Evolutionary conservation across 2,888 invertebrate genomes (phyloP).

Genomic region (Aradus depressus): DNA sequence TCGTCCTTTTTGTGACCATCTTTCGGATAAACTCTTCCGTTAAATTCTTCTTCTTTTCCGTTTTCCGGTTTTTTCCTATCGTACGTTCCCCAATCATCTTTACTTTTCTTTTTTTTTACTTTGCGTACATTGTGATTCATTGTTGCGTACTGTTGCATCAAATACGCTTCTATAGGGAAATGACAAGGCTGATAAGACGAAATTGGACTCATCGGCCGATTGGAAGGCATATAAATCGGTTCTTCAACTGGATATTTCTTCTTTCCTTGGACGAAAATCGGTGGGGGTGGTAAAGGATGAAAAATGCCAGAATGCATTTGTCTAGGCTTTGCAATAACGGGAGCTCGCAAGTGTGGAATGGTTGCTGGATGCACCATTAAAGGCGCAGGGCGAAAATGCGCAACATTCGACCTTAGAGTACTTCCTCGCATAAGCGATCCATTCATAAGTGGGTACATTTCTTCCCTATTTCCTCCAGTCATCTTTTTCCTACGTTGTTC

Average conservation of each 20-base stretch:
- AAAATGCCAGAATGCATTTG: conserved; percentile 29
- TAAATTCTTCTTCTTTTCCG: conserved; percentile 22
- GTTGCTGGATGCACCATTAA: conserved; percentile 32
- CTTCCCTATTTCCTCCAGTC: conserved; percentile 47
- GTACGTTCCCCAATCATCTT: conserved; percentile 37
- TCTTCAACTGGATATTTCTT: conserved; percentile 38
- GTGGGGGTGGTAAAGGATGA: conserved; percentile 35
- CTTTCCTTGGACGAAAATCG: conserved; percentile 36
- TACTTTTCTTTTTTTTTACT: conserved; percentile 19
- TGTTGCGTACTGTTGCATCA: conserved; percentile 46
- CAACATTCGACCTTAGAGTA: conserved; percentile 32
- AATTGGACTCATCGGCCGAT: conserved; percentile 46
- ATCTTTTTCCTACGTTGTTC: conserved; percentile 45
- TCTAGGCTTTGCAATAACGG: conserved; percentile 21
- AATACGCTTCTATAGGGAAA: conserved; percentile 47
- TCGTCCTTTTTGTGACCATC: conserved; percentile 32
- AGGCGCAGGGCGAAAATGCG: conserved; percentile 36
- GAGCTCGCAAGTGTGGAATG: conserved; percentile 33
- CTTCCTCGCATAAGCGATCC: conserved; percentile 28
- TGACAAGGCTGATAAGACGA: conserved; percentile 50
- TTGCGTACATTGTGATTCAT: conserved; percentile 37
- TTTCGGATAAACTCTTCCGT: conserved; percentile 30
- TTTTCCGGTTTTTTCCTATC: conserved; percentile 14
- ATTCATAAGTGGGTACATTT: conserved; percentile 45
- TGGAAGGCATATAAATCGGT: conserved; percentile 46